Percentiles rank a stretch among this genome's conserved stretches.
Evolutionary conservation across 2,888 invertebrate genomes (phyloP).

Genomic region (Drosophila rellima): DNA sequence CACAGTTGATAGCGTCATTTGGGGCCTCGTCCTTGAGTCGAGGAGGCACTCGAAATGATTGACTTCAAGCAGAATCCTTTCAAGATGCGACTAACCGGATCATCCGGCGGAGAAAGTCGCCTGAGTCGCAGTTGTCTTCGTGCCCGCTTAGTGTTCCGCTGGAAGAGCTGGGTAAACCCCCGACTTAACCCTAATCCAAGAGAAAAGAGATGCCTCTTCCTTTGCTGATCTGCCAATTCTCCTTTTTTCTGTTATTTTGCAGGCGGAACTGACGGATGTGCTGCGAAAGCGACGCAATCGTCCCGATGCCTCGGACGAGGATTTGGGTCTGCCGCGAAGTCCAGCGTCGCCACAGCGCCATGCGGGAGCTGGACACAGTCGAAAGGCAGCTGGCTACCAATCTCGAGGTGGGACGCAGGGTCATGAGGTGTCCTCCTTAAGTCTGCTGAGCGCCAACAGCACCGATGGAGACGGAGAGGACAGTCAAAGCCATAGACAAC

Average conservation of each 20-base stretch:
- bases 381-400: slow-evolving; percentile 31
- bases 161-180: slow-evolving; percentile 84
- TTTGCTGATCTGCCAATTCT: neutral
- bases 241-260: slow-evolving; percentile 47
- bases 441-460: slow-evolving; percentile 90
- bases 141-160: slow-evolving; percentile 84
- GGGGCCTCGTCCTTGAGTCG: slow-evolving; percentile 47
- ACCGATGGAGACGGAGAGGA: slow-evolving; percentile 86
- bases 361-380: slow-evolving; percentile 52
- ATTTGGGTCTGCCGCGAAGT: slow-evolving; percentile 91
- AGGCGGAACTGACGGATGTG: slow-evolving; percentile 92
- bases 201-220: neutral
- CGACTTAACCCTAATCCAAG: neutral
- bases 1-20: slow-evolving; percentile 32
- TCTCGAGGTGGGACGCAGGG: slow-evolving; percentile 23
- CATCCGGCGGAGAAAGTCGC: slow-evolving; percentile 74
- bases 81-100: slow-evolving; percentile 82
- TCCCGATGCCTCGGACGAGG: slow-evolving; percentile 90
- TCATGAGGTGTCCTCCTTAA: slow-evolving; percentile 82
- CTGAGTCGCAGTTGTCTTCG: slow-evolving; percentile 83
- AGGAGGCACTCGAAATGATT: slow-evolving; percentile 73
- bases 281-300: slow-evolving; percentile 89
- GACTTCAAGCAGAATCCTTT: slow-evolving; percentile 84
- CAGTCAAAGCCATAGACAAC: slow-evolving; percentile 48
- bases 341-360: slow-evolving; percentile 90